Conservation (phyloP, 2,797 vertebrate genomes). For the Scyliorhinus canicula region DNA sequence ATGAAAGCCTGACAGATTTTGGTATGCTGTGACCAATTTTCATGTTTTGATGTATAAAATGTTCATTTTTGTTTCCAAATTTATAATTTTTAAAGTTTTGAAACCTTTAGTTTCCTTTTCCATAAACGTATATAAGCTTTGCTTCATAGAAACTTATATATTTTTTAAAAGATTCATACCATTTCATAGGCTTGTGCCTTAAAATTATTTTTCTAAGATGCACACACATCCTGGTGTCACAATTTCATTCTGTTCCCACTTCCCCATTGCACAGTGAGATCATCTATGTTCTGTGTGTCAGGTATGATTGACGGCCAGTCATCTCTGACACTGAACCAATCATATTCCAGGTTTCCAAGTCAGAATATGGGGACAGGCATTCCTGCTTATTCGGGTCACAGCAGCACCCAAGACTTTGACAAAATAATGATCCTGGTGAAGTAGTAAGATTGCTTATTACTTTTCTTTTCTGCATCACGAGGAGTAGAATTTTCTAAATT, state of each 20-base stretch:
- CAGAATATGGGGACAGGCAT: slow-evolving; percentile 24
- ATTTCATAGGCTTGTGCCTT: slow-evolving; percentile 16
- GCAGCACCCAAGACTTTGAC: slow-evolving; percentile 30
- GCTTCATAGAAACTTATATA: slow-evolving; percentile 8
- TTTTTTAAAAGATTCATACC: background rate
- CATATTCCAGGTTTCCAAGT: slow-evolving; percentile 32
- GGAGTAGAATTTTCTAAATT: slow-evolving; percentile 24
- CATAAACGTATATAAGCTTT: background rate
- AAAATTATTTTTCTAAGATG: slow-evolving; percentile 7
- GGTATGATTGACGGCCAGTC: slow-evolving; percentile 21
- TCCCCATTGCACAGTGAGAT: slow-evolving; percentile 27
- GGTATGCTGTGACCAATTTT: slow-evolving; percentile 27
- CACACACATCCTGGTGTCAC: slow-evolving; percentile 18
- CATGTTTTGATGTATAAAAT: background rate
- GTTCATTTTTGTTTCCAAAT: slow-evolving; percentile 28
- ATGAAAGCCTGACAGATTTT: slow-evolving; percentile 27
- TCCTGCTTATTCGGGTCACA: slow-evolving; percentile 35
- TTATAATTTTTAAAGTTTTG: slow-evolving; percentile 1
- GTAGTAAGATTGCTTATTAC: slow-evolving; percentile 33
- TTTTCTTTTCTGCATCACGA: slow-evolving; percentile 20
- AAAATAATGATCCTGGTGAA: slow-evolving; percentile 31
- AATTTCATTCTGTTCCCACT: slow-evolving; percentile 22
- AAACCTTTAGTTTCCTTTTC: background rate
- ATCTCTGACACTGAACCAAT: slow-evolving; percentile 36
- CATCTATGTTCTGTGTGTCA: slow-evolving; percentile 35